Conservation (phyloP, 2,113 vertebrate species). For the Neolamprologus fasciatus region DNA sequence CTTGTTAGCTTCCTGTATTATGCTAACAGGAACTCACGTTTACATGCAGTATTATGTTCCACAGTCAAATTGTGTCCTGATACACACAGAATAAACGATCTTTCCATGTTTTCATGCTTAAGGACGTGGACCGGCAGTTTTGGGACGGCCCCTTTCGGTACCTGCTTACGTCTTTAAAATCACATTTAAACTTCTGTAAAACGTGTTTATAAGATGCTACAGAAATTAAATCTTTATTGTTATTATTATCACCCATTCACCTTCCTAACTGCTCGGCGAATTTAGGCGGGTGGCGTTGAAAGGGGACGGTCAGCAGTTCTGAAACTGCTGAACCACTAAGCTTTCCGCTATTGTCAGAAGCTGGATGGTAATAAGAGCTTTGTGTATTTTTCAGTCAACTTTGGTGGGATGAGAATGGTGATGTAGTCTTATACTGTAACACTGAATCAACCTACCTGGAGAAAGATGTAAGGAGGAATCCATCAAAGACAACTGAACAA, state of each 20-base stretch:
- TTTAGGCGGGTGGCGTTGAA: not conserved
- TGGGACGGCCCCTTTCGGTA: accelerated
- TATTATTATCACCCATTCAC: not conserved
- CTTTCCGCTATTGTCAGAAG: not conserved
- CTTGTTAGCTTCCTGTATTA: not conserved
- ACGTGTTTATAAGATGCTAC: not conserved
- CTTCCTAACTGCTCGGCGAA: accelerated
- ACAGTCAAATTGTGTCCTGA: accelerated
- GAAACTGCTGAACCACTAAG: not conserved
- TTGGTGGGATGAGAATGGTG: not conserved
- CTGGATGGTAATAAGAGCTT: accelerated
- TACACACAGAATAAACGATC: not conserved
- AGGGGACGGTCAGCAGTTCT: not conserved
- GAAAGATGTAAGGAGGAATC: conserved; percentile 86
- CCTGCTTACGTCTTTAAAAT: not conserved
- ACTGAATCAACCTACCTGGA: conserved; percentile 74
- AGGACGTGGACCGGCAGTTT: accelerated
- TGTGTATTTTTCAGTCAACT: not conserved
- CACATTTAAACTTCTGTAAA: not conserved
- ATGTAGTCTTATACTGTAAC: not conserved
- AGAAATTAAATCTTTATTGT: accelerated
- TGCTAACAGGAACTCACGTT: not conserved
- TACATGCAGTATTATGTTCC: not conserved
- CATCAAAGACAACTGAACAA: conserved; percentile 85
- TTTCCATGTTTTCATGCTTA: not conserved